These are phyloP conservation scores for Heteronetta atricapilla DNA, from an alignment of 2,113 vertebrate species.

Conservation along the genomic window DNA sequence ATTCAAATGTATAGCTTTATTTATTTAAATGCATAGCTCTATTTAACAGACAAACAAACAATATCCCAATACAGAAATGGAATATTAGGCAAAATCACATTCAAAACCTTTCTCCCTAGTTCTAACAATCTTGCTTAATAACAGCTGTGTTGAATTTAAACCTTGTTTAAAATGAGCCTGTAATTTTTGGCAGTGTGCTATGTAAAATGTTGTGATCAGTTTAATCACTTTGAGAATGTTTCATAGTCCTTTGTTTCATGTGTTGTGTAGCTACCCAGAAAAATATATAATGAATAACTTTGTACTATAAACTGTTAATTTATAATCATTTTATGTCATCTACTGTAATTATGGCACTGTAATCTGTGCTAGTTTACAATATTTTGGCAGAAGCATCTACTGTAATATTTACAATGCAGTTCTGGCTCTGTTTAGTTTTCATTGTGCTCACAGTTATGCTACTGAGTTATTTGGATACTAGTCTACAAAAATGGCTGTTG, in stretches of 20 bases:
- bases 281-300: slow-evolving; percentile 61
- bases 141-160: not conserved
- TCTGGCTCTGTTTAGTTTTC: slow-evolving; percentile 57
- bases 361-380: slow-evolving; percentile 56
- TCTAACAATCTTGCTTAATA: not conserved
- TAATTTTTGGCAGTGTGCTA: not conserved
- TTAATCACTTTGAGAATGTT: slow-evolving; percentile 43
- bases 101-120: not conserved
- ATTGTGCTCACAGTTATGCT: slow-evolving; percentile 54
- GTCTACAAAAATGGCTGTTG: slow-evolving; percentile 44
- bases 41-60: not conserved
- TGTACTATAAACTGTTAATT: slow-evolving; percentile 66
- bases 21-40: not conserved
- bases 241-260: slow-evolving; percentile 33
- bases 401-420: slow-evolving; percentile 68
- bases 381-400: slow-evolving; percentile 60
- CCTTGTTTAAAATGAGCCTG: not conserved
- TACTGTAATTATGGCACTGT: slow-evolving; percentile 56
- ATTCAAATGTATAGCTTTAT: not conserved
- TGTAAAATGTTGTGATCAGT: slow-evolving; percentile 7
- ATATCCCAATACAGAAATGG: not conserved
- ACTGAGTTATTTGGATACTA: slow-evolving; percentile 38
- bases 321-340: slow-evolving; percentile 65
- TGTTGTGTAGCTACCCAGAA: slow-evolving; percentile 46
- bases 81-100: not conserved